phyloP scores from a whole-genome alignment of 2,797 vertebrate species.

The Catharus ustulatus region DNA sequence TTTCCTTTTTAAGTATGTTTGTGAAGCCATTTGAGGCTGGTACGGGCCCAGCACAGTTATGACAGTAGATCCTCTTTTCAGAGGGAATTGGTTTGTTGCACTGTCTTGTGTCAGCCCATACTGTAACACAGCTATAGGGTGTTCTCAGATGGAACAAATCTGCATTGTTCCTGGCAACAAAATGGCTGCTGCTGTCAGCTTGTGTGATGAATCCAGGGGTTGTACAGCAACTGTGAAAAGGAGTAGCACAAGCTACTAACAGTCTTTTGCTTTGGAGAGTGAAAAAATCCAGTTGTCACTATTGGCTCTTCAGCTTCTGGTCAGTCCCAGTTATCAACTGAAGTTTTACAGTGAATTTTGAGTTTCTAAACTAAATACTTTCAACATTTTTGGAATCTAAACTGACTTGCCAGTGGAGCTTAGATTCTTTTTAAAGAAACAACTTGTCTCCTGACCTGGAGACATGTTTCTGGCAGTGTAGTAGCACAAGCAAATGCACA shows the following conservation, averaged over 20 bases:
- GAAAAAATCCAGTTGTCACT: background rate
- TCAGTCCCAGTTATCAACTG: background rate
- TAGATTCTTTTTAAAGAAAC: conserved; percentile 55
- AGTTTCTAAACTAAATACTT: conserved; percentile 27
- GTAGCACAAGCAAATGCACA: background rate
- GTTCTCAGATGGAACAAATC: conserved; percentile 8
- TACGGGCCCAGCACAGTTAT: background rate
- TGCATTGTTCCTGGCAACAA: background rate
- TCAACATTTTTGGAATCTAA: conserved; percentile 34
- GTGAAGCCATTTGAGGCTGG: background rate
- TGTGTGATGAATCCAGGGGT: background rate
- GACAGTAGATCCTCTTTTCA: background rate
- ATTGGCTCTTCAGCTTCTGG: background rate
- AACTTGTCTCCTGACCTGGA: background rate
- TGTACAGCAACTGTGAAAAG: background rate
- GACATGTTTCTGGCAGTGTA: background rate
- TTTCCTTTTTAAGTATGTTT: background rate
- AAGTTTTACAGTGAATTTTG: background rate
- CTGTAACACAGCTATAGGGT: background rate
- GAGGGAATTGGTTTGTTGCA: background rate
- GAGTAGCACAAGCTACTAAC: background rate
- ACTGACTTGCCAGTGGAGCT: background rate
- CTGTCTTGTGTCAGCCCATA: background rate
- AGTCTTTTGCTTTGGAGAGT: background rate
- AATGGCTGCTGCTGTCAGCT: background rate